These are phyloP conservation scores for Spatulosminthurus flaviceps DNA, from an alignment of 2,888 invertebrate genomes.

Conservation along the genomic window DNA sequence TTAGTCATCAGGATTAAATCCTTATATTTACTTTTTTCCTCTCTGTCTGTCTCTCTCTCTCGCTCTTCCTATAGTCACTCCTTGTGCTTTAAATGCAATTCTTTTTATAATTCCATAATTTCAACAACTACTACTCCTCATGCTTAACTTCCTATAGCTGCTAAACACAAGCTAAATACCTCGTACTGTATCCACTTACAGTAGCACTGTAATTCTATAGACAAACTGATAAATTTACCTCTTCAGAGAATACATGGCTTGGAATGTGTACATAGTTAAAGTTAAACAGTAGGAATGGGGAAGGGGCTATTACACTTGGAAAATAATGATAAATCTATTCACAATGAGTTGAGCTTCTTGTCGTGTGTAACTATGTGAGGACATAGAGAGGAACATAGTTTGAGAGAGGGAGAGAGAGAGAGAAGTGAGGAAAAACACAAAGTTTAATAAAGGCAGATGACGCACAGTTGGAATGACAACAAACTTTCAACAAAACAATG, in stretches of 20 bases:
- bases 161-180: too few species aligned
- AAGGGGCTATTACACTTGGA: neutral
- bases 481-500: constrained; percentile 63
- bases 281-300: neutral
- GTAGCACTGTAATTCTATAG: too few species aligned
- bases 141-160: too few species aligned
- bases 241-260: too few species aligned
- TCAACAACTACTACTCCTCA: too few species aligned
- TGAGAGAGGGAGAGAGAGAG: constrained; percentile 39
- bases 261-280: too few species aligned
- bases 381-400: neutral
- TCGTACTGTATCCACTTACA: too few species aligned
- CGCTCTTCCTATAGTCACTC: too few species aligned
- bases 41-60: too few species aligned
- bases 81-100: too few species aligned
- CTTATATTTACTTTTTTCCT: constrained; percentile 11
- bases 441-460: constrained; percentile 60
- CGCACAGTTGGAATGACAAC: constrained; percentile 64
- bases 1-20: constrained; percentile 40
- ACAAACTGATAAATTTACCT: too few species aligned
- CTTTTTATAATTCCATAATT: too few species aligned
- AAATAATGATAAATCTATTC: constrained; percentile 13
- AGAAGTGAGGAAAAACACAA: neutral
- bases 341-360: neutral
- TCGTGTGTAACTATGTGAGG: neutral